These are phyloP conservation scores for Dione vanillae DNA, from an alignment of 2,888 invertebrate species.

Conservation along the genomic window DNA sequence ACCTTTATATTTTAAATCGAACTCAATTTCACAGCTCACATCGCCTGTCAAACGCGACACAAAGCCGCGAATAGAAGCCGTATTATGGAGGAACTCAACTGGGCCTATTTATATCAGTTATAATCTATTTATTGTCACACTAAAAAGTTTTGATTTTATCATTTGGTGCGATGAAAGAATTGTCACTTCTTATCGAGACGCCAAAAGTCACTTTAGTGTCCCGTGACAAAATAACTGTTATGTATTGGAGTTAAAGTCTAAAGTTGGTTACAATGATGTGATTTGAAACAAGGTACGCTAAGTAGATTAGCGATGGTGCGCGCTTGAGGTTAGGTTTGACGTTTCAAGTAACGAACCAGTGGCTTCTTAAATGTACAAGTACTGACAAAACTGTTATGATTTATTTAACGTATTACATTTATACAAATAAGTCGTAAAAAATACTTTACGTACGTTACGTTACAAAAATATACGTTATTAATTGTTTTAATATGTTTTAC, in stretches of 20 bases:
- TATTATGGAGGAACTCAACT: slow-evolving; percentile 77
- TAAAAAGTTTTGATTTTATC: slow-evolving; percentile 83
- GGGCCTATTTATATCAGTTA: slow-evolving; percentile 82
- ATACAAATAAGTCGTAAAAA: not conserved
- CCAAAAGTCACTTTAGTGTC: slow-evolving; percentile 72
- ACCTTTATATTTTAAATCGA: slow-evolving; percentile 79
- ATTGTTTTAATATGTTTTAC: slow-evolving; percentile 34
- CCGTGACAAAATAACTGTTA: slow-evolving; percentile 49
- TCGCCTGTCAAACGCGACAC: slow-evolving; percentile 81
- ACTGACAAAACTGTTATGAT: slow-evolving; percentile 44
- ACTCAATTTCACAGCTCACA: slow-evolving; percentile 83
- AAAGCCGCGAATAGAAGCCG: slow-evolving; percentile 80
- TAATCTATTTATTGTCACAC: slow-evolving; percentile 83
- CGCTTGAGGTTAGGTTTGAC: slow-evolving; percentile 72
- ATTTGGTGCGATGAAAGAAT: slow-evolving; percentile 77
- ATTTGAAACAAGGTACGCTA: slow-evolving; percentile 65
- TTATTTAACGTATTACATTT: not conserved
- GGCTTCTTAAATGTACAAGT: slow-evolving; percentile 62
- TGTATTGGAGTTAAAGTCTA: slow-evolving; percentile 50
- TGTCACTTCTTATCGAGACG: slow-evolving; percentile 81
- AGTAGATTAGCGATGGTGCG: slow-evolving; percentile 77
- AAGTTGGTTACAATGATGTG: slow-evolving; percentile 49
- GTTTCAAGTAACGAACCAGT: slow-evolving; percentile 71
- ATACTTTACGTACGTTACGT: not conserved
- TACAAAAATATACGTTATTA: slow-evolving; percentile 42